These are phyloP conservation scores for Harpalus rubripes DNA, from an alignment of 2,888 invertebrate species.

Conservation along the genomic window DNA sequence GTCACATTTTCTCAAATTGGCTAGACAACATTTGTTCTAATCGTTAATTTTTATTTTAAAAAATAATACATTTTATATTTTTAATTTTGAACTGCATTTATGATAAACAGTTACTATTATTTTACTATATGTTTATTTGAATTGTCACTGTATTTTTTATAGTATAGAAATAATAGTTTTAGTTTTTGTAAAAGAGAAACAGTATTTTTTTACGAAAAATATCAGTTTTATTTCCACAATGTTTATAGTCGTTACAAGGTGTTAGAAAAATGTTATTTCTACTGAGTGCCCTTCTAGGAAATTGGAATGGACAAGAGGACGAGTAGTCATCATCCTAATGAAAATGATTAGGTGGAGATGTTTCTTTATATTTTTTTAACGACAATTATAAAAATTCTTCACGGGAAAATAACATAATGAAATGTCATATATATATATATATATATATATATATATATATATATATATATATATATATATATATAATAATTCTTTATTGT, in stretches of 20 bases:
- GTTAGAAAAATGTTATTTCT: background rate
- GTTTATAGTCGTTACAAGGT: slow-evolving; percentile 16
- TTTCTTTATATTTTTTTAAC: background rate
- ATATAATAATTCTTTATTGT: too few species aligned
- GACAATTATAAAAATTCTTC: background rate
- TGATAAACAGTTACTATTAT: background rate
- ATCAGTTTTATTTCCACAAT: background rate
- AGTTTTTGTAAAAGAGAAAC: background rate
- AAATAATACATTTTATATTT: background rate
- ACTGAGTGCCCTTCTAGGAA: slow-evolving; percentile 1
- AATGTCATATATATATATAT: too few species aligned
- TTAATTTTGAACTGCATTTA: too few species aligned
- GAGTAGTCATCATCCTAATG: background rate
- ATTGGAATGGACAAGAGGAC: slow-evolving; percentile 5
- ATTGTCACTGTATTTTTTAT: background rate
- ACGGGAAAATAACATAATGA: background rate
- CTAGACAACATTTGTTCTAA: background rate
- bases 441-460: too few species aligned
- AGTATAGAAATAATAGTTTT: background rate
- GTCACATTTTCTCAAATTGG: background rate
- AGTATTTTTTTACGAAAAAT: background rate
- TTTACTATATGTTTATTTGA: background rate
- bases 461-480: too few species aligned
- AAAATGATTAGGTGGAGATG: background rate
- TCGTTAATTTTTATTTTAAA: background rate